Conservation (phyloP, 2,113 vertebrate species). For the Phasianus colchicus region DNA sequence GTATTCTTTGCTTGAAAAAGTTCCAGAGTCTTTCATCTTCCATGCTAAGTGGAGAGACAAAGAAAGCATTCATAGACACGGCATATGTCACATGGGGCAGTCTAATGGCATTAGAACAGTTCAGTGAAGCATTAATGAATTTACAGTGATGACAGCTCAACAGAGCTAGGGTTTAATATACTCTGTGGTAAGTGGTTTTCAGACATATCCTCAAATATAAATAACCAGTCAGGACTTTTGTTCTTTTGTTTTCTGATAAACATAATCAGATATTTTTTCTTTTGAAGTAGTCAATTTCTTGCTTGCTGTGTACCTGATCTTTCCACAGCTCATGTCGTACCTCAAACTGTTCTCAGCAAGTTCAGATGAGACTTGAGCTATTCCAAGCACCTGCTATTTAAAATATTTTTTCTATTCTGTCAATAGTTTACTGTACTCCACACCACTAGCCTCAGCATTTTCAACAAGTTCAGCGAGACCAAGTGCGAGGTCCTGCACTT, state of each 20-base stretch:
- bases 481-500: no score
- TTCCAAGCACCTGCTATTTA: neutral
- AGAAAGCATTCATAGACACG: constrained; percentile 51
- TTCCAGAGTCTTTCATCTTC: constrained; percentile 36
- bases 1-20: constrained; percentile 32
- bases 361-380: neutral
- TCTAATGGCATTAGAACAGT: constrained; percentile 46
- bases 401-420: constrained; percentile 13
- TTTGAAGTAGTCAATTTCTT: neutral
- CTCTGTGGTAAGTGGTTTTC: constrained; percentile 7
- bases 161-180: neutral
- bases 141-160: constrained; percentile 34
- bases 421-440: neutral
- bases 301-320: neutral
- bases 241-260: neutral
- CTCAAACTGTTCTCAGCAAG: neutral
- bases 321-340: neutral
- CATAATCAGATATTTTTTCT: neutral
- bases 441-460: neutral
- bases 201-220: neutral
- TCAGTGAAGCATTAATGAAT: constrained; percentile 58
- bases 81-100: constrained; percentile 34
- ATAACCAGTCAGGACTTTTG: neutral
- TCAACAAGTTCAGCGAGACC: no score
- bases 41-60: constrained; percentile 28